Evolutionary conservation across 2,113 vertebrate genomes (phyloP), one percentile per base, ranked within the genome.

Genomic region (Zapornia atra): DNA sequence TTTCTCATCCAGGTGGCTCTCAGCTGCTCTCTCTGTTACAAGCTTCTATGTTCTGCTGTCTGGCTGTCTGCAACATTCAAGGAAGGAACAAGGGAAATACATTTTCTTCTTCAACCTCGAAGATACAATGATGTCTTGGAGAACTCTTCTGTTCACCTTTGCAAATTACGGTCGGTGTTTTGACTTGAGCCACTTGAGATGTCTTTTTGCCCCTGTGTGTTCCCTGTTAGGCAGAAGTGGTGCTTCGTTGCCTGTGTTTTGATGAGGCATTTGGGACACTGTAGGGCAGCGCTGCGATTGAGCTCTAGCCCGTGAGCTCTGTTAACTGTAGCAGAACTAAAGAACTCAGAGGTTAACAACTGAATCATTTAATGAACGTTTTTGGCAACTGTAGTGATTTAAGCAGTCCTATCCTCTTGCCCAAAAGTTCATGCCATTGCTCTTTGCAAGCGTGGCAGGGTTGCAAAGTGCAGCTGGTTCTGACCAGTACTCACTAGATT

Each of bases 281-380:
- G 1, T 10, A 18, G 0, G 0, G 15, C 17, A 48, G 11, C 12
- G 11, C 29, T 48, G 51, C 19, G 29, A 11, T 2, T 33, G 18
- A 42, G n/a, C 15, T 65, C 29, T 29, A 28, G 31, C 15, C 46
- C 33, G 7, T 25, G n/a, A 72, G 26, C 31, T 54, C n/a, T 46
- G 19, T 24, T 34, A 6, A 5, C 17, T 76, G 57, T 22, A 54
- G 44, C 44, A 60, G 53, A 77, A 31, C 10, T 1, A 3, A 40
- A 46, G 28, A 24, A 36, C 5, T 28, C 11, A 3, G 46, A 17
- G 17, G 26, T 33, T 36, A 22, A 28, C 8, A 29, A 44, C 13
- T 19, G 9, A 33, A 38, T 40, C 2, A 3, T 80, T 20, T 69
- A 29, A 51, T 51, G 6, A 69, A 63, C 5, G 2, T 29, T 68